A percentile compares a stretch with the other conserved stretches of the same genome.
These are phyloP conservation scores for Operophtera brumata DNA, from an alignment of 2,888 invertebrate species.

Conservation along the genomic window DNA sequence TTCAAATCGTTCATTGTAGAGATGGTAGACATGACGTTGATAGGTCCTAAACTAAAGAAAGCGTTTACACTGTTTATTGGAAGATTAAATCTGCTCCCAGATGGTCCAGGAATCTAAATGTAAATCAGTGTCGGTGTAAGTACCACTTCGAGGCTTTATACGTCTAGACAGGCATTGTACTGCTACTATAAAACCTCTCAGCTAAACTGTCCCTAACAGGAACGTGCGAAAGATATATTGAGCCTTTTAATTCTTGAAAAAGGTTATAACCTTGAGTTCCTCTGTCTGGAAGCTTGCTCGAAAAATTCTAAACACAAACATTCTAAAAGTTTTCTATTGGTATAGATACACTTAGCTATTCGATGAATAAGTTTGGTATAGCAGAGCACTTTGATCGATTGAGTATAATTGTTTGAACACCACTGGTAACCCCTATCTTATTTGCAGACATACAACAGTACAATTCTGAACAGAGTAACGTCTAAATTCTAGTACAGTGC, in stretches of 20 bases:
- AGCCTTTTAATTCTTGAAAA: constrained; percentile 21
- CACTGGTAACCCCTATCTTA: background rate
- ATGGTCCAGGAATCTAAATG: constrained; percentile 25
- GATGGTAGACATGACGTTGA: background rate
- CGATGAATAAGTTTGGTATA: background rate
- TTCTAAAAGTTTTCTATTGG: constrained; percentile 16
- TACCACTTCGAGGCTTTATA: constrained; percentile 19
- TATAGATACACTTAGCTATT: background rate
- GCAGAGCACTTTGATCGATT: background rate
- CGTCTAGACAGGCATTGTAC: constrained; percentile 43
- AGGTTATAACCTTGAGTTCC: constrained; percentile 16
- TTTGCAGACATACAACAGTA: background rate
- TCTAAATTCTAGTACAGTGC: background rate
- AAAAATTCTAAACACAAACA: constrained; percentile 9
- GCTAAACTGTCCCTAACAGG: constrained; percentile 26
- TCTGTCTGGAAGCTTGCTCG: constrained; percentile 12
- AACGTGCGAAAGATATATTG: constrained; percentile 27
- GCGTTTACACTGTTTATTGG: constrained; percentile 17
- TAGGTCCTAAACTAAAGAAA: constrained; percentile 12
- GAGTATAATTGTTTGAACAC: background rate
- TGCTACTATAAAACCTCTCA: constrained; percentile 27
- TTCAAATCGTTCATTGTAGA: background rate
- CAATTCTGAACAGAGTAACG: background rate
- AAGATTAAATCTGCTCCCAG: constrained; percentile 23
- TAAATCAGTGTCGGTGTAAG: constrained; percentile 28